phyloP scores from a whole-genome alignment of 2,888 invertebrate genomes.

The Drosophila sordidapex region DNA sequence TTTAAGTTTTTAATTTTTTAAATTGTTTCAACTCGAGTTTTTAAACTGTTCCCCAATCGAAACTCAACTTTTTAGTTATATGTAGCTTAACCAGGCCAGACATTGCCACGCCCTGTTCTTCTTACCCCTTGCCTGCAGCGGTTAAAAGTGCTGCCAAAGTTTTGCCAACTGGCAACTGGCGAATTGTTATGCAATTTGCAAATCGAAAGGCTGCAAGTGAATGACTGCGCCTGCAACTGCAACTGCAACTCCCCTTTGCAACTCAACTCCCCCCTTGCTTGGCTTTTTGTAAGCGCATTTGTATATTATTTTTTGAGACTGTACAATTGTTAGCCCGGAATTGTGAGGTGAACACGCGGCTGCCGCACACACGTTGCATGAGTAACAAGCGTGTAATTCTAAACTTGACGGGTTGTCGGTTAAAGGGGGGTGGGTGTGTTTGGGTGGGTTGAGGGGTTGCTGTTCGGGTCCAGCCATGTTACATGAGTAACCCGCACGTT shows the following conservation, averaged over 20 bases:
- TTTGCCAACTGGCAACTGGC: slow-evolving; percentile 42
- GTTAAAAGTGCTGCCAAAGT: slow-evolving; percentile 36
- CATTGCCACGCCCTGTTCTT: slow-evolving; percentile 2
- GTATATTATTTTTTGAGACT: slow-evolving; percentile 20
- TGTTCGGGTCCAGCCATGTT: slow-evolving; percentile 31
- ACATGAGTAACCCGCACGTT: slow-evolving; percentile 44
- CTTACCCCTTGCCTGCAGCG: slow-evolving; percentile 3
- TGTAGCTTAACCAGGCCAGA: background rate
- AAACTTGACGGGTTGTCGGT: slow-evolving; percentile 7
- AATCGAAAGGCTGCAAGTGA: slow-evolving; percentile 63
- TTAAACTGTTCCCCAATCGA: background rate
- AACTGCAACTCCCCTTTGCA: background rate
- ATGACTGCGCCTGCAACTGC: slow-evolving; percentile 21
- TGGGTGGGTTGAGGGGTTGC: background rate
- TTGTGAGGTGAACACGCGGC: slow-evolving; percentile 42
- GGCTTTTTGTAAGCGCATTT: slow-evolving; percentile 40
- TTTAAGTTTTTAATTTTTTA: background rate
- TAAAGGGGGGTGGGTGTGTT: too few relatives aligned
- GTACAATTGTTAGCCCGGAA: slow-evolving; percentile 51
- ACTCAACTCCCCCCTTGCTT: background rate
- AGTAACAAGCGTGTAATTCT: slow-evolving; percentile 76
- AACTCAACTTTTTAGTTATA: background rate
- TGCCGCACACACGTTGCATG: slow-evolving; percentile 57
- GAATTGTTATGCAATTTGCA: slow-evolving; percentile 71
- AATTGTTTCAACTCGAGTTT: background rate